Base-by-base conservation (phyloP, 2,888 invertebrate species). In the Trichopria drosophilae region DNA sequence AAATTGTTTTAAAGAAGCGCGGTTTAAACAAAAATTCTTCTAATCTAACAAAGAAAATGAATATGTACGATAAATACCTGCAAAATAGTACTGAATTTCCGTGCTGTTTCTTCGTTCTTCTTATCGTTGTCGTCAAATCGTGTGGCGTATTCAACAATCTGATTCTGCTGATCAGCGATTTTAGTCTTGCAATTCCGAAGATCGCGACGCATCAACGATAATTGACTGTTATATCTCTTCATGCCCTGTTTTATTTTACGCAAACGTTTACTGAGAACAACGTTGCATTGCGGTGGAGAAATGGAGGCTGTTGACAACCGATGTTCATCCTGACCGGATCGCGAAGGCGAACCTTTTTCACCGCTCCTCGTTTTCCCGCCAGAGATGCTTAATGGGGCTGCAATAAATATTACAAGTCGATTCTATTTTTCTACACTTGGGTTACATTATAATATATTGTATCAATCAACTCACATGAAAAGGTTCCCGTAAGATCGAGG, bases 111-210 rank as follows among this genome's bases (percentile, higher is more conserved):
- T 68, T 93, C 93, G 71, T 90, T 90, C 71, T 93, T 93, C 76
- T 91, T 92, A 66, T 92, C 92, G 63, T 90, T 88, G 66, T 92
- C 92, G 66, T 93, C 92, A 55, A 92, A 80, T n/a, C 91, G 84
- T 68, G 85, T 87, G 0, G 88, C 88, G 71, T 90, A 90, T 62
- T 89, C 89, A 0, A 84, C 81, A 35, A 90, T 86, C 71, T 90
- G 90, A 66, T 90, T 91, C 67, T 91, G 89, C 70, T 93, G 92
- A 49, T 91, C 87, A 1, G 85, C 85, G 6, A 90, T 86, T 76
- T 90, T 91, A 47, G 87, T 83, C 70, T 90, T 90, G 72, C 90
- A 90, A 53, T 82, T 83, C 62, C 88, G 84, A 44, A 93, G 75
- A 68, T 92, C 92, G 66, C 86, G 86, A 49, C 89, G 84, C 71